A percentile compares a stretch with the other conserved stretches of the same genome.
phyloP scores from a whole-genome alignment of 2,888 invertebrate species.

The Lampropteryx suffumata region DNA sequence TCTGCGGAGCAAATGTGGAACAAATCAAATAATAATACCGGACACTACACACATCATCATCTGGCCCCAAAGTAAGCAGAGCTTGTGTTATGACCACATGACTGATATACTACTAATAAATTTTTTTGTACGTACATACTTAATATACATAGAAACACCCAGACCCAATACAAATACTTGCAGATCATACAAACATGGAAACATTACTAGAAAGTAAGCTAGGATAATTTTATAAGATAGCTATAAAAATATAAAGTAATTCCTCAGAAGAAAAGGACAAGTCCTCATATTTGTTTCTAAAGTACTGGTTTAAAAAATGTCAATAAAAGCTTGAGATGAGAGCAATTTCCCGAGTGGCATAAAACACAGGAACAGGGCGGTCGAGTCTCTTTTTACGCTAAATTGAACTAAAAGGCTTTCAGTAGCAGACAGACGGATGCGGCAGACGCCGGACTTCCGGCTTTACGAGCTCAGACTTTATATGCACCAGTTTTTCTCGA shows the following conservation, averaged over 20 bases:
- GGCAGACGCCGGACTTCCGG: slow-evolving; percentile 67
- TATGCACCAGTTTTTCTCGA: slow-evolving; percentile 55
- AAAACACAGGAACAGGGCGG: slow-evolving; percentile 59
- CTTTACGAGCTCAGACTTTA: slow-evolving; percentile 60
- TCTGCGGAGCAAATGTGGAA: too few relatives aligned
- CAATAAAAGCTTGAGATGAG: slow-evolving; percentile 38
- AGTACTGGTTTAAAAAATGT: slow-evolving; percentile 11
- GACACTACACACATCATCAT: too few relatives aligned
- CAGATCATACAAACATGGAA: too few relatives aligned
- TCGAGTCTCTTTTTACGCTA: slow-evolving; percentile 69
- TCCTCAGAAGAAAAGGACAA: background rate
- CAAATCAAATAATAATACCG: too few relatives aligned
- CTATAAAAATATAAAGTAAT: background rate
- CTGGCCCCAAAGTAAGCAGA: too few relatives aligned
- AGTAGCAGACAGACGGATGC: slow-evolving; percentile 68
- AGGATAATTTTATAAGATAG: too few relatives aligned
- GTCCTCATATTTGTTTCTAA: background rate
- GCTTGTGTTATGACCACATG: too few relatives aligned
- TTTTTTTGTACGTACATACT: too few relatives aligned
- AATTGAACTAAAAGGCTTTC: slow-evolving; percentile 80
- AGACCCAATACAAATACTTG: too few relatives aligned
- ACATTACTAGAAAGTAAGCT: too few relatives aligned
- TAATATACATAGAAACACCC: too few relatives aligned
- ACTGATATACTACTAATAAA: too few relatives aligned
- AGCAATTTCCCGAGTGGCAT: slow-evolving; percentile 60